Conservation (phyloP, 2,888 invertebrate species). For the Ectemnius cavifrons region DNA sequence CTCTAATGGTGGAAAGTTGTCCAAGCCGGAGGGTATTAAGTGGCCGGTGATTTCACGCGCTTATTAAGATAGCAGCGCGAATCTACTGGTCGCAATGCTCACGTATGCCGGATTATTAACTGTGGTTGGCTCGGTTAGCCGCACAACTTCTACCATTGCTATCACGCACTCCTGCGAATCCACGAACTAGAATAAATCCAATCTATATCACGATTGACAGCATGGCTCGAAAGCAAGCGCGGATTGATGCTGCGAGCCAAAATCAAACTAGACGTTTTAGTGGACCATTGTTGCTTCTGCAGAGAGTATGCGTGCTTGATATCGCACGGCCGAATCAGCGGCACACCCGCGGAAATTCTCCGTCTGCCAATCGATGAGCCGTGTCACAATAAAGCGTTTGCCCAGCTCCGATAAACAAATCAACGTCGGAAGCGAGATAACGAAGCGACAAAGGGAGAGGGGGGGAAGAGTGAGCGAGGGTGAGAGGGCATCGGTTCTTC, state of each 20-base stretch:
- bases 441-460: slow-evolving; percentile 2
- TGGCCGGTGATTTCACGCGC: slow-evolving; percentile 41
- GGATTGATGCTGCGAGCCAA: not conserved
- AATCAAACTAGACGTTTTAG: slow-evolving; percentile 20
- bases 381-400: slow-evolving; percentile 22
- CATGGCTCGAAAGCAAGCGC: not conserved
- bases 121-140: slow-evolving; percentile 66
- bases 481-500: slow-evolving; percentile 12
- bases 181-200: slow-evolving; percentile 37
- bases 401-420: slow-evolving; percentile 27
- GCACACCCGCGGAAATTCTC: slow-evolving; percentile 11
- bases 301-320: not conserved
- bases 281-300: slow-evolving; percentile 6
- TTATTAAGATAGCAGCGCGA: slow-evolving; percentile 51
- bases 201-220: slow-evolving; percentile 1
- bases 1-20: too few relatives aligned
- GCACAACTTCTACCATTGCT: slow-evolving; percentile 51
- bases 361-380: slow-evolving; percentile 25
- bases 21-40: slow-evolving; percentile 21
- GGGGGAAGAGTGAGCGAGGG: too few relatives aligned
- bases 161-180: slow-evolving; percentile 40
- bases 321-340: slow-evolving; percentile 13
- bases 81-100: slow-evolving; percentile 44
- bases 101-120: slow-evolving; percentile 64
- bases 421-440: slow-evolving; percentile 30